phyloP scores from a whole-genome alignment of 2,888 invertebrate species.

The Blastobasis adustella region DNA sequence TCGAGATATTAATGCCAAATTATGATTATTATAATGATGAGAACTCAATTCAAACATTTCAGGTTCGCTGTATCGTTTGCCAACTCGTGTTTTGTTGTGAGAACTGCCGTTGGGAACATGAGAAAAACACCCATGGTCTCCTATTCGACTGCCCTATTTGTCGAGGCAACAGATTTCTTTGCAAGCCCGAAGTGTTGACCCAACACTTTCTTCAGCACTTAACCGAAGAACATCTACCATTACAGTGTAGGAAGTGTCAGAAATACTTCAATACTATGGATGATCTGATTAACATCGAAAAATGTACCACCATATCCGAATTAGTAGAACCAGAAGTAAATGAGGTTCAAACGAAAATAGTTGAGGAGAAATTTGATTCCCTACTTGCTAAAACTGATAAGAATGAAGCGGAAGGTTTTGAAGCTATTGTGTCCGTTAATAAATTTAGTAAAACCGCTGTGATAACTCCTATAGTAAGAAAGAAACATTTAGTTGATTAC shows the following conservation, averaged over 20 bases:
- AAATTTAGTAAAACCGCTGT: slow-evolving; percentile 53
- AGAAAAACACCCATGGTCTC: slow-evolving; percentile 43
- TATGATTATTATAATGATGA: too few species aligned
- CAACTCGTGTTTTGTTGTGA: slow-evolving; percentile 57
- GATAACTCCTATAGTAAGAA: slow-evolving; percentile 54
- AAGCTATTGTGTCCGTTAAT: slow-evolving; percentile 45
- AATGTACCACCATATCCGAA: slow-evolving; percentile 57
- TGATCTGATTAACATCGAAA: slow-evolving; percentile 44
- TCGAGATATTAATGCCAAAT: too few species aligned
- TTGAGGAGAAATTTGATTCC: slow-evolving; percentile 54
- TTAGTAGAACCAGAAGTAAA: slow-evolving; percentile 28
- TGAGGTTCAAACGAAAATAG: slow-evolving; percentile 19
- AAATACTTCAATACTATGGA: slow-evolving; percentile 52
- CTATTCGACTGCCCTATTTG: slow-evolving; percentile 61
- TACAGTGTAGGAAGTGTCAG: slow-evolving; percentile 56
- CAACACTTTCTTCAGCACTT: slow-evolving; percentile 48
- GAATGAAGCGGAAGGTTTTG: slow-evolving; percentile 36
- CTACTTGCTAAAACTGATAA: slow-evolving; percentile 44
- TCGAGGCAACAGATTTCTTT: slow-evolving; percentile 46
- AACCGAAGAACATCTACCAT: slow-evolving; percentile 44
- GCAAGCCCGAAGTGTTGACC: slow-evolving; percentile 40
- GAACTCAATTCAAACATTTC: slow-evolving; percentile 13
- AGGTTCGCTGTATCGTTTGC: slow-evolving; percentile 62
- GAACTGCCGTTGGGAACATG: slow-evolving; percentile 60
- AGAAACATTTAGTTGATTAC: slow-evolving; percentile 55